These are phyloP conservation scores for Orthonychiurus folsomi DNA, from an alignment of 2,888 invertebrate species.

Conservation along the genomic window DNA sequence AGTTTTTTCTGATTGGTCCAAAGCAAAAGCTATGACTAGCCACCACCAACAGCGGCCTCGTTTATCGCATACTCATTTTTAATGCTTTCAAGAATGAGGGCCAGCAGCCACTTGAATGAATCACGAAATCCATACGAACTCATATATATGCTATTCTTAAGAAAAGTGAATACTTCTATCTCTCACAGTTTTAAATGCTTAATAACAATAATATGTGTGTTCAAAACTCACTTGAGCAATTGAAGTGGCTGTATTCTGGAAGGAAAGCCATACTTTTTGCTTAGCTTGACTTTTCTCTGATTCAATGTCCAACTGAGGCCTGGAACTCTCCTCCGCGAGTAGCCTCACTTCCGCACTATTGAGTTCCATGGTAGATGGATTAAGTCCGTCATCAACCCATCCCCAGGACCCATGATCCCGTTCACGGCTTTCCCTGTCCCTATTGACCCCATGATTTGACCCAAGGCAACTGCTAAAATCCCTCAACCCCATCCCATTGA, in stretches of 20 bases:
- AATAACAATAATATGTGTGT: neutral
- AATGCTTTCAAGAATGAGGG: too few relatives aligned
- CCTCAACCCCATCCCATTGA: neutral
- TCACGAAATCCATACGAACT: too few relatives aligned
- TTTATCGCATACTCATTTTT: too few relatives aligned
- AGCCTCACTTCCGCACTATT: neutral
- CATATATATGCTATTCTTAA: too few relatives aligned
- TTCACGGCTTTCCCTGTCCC: too few relatives aligned
- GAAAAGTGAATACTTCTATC: neutral
- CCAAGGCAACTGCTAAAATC: neutral
- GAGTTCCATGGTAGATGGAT: neutral
- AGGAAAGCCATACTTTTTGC: slow-evolving; percentile 28
- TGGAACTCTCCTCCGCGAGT: neutral
- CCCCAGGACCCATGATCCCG: neutral
- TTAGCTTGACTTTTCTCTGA: slow-evolving; percentile 14
- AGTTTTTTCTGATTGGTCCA: too few relatives aligned
- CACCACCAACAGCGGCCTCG: too few relatives aligned
- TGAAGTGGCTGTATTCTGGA: slow-evolving; percentile 36
- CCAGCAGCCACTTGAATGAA: too few relatives aligned
- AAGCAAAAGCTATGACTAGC: too few relatives aligned
- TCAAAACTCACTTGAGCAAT: slow-evolving; percentile 29
- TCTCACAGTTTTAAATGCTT: neutral
- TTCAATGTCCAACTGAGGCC: slow-evolving; percentile 12
- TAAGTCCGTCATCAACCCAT: neutral
- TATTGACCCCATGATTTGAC: neutral